Conservation (phyloP, 2,113 vertebrate genomes). For the Cyprinodon tularosa region DNA sequence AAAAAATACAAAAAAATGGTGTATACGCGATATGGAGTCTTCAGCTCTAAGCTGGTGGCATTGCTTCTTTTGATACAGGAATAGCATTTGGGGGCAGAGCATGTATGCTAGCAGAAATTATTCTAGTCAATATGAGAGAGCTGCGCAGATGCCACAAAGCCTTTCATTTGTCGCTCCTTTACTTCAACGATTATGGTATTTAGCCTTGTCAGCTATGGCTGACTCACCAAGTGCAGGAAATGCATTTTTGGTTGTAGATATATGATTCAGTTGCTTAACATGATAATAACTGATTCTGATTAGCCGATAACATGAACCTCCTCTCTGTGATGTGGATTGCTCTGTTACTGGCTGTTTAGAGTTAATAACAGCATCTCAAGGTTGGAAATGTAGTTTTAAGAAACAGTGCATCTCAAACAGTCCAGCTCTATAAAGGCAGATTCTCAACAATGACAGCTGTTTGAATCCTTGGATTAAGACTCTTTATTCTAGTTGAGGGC, state of each 20-base stretch:
- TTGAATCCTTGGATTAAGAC: background rate
- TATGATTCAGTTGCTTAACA: background rate
- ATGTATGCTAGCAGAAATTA: slow-evolving; percentile 19
- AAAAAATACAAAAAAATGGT: background rate
- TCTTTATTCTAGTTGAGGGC: background rate
- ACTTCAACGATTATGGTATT: slow-evolving; percentile 3
- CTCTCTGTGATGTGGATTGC: background rate
- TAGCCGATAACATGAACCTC: background rate
- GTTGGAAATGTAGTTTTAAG: background rate
- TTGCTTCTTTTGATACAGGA: slow-evolving; percentile 9
- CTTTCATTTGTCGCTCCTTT: background rate
- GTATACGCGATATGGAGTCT: background rate
- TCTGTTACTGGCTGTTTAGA: background rate
- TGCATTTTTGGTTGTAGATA: background rate
- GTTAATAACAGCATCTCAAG: background rate
- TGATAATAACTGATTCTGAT: background rate
- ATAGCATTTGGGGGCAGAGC: slow-evolving; percentile 10
- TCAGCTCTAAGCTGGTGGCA: slow-evolving; percentile 6
- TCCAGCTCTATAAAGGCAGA: background rate
- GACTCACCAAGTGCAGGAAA: background rate
- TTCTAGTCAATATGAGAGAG: background rate
- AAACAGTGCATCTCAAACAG: background rate
- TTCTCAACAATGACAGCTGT: too few species aligned
- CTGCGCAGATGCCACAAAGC: background rate
- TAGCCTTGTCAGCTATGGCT: background rate